Percentiles rank a stretch among this genome's conserved stretches.
Evolutionary conservation across 1,140 invertebrate genomes (phyloP).

Genomic region (Bombus breviceps): DNA sequence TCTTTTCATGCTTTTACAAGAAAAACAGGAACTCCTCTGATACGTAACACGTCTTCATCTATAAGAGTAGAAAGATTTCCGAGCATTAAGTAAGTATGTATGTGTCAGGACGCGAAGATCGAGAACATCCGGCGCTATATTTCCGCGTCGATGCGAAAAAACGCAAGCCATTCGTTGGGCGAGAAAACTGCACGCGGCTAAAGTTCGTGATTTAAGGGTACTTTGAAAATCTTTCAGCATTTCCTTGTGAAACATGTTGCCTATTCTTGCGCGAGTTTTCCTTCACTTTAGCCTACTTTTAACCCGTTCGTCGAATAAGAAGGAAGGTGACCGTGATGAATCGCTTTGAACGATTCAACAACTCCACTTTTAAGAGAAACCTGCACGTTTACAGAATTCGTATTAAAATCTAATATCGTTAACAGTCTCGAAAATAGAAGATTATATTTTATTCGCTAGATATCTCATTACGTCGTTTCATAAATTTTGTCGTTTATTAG

Average conservation of each 20-base stretch:
- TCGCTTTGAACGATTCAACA: not conserved
- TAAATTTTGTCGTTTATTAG: no score
- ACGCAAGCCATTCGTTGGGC: not conserved
- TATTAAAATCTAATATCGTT: not conserved
- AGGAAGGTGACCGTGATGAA: not conserved
- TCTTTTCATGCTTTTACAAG: not conserved
- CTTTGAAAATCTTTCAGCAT: conserved; percentile 1
- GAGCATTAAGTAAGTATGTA: not conserved
- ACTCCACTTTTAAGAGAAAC: not conserved
- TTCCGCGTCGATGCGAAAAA: conserved; percentile 3
- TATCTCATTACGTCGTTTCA: no score
- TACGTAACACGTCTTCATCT: not conserved
- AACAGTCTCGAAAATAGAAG: not conserved
- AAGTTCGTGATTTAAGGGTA: conserved; percentile 35
- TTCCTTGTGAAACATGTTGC: conserved; percentile 5
- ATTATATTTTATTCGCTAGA: no score
- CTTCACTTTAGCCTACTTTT: conserved; percentile 23
- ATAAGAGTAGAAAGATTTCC: not conserved
- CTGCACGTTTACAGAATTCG: not conserved
- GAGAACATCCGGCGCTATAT: conserved; percentile 16
- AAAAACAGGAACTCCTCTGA: not conserved
- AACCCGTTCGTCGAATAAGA: not conserved
- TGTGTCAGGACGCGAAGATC: not conserved
- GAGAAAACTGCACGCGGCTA: not conserved
- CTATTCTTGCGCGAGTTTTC: conserved; percentile 13